These are phyloP conservation scores for Hipposideros armiger DNA, from an alignment of 2,113 vertebrate genomes.

Conservation along the genomic window DNA sequence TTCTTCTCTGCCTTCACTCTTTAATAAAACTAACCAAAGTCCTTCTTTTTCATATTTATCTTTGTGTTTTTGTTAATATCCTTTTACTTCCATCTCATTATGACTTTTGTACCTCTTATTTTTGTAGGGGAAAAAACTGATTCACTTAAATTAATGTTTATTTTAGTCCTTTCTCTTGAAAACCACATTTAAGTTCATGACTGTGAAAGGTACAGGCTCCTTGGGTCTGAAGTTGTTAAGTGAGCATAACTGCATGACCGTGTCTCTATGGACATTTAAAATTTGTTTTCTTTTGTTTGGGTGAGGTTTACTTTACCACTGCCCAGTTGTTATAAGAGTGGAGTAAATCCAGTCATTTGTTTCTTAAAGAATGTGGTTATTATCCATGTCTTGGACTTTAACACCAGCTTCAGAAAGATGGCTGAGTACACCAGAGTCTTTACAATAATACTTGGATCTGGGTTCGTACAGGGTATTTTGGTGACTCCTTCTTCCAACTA, in stretches of 20 bases:
- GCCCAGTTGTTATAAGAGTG: constrained; percentile 18
- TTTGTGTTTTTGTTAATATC: constrained; percentile 45
- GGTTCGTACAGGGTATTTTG: background rate
- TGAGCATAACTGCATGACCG: background rate
- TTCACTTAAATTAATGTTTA: constrained; percentile 67
- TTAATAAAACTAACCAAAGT: constrained; percentile 50
- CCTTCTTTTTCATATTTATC: constrained; percentile 32
- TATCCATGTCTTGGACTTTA: background rate
- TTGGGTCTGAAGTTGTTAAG: background rate
- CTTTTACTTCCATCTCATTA: constrained; percentile 61
- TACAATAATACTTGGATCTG: background rate
- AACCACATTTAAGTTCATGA: background rate
- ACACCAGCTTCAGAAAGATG: background rate
- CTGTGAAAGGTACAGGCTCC: constrained; percentile 49
- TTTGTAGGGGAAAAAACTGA: background rate
- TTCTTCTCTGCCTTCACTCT: background rate
- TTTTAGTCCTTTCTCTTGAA: constrained; percentile 62
- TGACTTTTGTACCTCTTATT: constrained; percentile 13
- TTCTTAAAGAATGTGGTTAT: constrained; percentile 60
- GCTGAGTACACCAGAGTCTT: background rate
- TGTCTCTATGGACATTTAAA: constrained; percentile 53
- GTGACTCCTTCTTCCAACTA: background rate
- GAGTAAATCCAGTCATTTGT: constrained; percentile 56
- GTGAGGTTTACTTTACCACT: constrained; percentile 62
- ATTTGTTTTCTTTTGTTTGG: constrained; percentile 74